These are phyloP conservation scores for Pristionchus entomophagus DNA, from an alignment of 2,888 invertebrate genomes.

Conservation along the genomic window DNA sequence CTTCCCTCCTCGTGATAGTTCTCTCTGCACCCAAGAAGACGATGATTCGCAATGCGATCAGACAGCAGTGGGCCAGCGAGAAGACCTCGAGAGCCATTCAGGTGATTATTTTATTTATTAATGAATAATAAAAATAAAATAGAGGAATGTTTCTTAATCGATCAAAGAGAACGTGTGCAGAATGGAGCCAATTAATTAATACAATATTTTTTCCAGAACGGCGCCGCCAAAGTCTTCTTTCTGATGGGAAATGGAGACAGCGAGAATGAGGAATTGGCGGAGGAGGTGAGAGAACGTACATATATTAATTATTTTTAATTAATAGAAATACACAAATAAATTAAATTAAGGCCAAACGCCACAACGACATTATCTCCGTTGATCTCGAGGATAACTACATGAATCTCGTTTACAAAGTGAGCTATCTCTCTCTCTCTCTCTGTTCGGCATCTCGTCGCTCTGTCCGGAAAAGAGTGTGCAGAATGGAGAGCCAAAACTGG, in stretches of 20 bases:
- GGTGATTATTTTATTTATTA: neutral
- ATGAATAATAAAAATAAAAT: neutral
- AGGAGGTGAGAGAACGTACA: neutral
- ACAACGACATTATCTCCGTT: conserved; percentile 28
- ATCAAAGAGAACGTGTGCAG: too few relatives aligned
- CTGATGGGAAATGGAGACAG: conserved; percentile 43
- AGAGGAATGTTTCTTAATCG: too few relatives aligned
- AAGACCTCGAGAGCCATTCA: neutral
- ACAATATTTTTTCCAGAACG: neutral
- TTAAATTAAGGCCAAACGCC: neutral
- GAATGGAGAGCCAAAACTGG: too few relatives aligned
- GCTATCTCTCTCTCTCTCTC: too few relatives aligned
- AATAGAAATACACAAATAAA: too few relatives aligned
- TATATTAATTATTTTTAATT: too few relatives aligned
- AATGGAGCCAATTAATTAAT: too few relatives aligned
- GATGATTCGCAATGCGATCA: conserved; percentile 12
- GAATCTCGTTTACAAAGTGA: conserved; percentile 44
- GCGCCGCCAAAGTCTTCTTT: conserved; percentile 2
- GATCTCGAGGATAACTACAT: conserved; percentile 42
- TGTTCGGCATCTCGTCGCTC: too few relatives aligned
- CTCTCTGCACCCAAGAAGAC: conserved; percentile 27
- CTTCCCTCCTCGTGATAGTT: conserved; percentile 12
- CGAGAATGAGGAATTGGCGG: conserved; percentile 13
- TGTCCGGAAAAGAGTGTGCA: too few relatives aligned
- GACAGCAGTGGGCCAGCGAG: conserved; percentile 10